Evolutionary conservation across 2,888 invertebrate genomes (phyloP).

Genomic region (Trissolcus brochymenae): DNA sequence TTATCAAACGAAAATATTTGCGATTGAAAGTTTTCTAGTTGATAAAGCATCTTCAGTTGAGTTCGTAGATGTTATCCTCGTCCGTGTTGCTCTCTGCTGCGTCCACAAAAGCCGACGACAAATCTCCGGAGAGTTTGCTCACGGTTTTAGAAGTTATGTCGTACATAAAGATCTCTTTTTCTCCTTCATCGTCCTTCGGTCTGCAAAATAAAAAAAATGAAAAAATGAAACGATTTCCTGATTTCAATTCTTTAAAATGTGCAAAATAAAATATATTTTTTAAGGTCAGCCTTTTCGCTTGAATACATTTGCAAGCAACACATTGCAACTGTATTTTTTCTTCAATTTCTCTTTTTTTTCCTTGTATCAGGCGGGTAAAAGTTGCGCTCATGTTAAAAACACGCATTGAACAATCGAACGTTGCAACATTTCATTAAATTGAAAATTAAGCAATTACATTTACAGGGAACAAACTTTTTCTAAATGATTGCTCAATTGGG

Average conservation of each 20-base stretch:
- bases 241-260: background rate
- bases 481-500: background rate
- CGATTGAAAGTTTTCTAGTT: conserved; percentile 1
- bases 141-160: conserved; percentile 85
- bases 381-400: conserved; percentile 5
- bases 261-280: background rate
- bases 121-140: conserved; percentile 87
- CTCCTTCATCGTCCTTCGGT: conserved; percentile 76
- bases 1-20: conserved; percentile 1
- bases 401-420: conserved; percentile 12
- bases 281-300: background rate
- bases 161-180: conserved; percentile 92
- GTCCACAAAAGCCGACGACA: conserved; percentile 90
- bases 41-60: background rate
- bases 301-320: background rate
- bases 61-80: conserved; percentile 65
- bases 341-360: conserved; percentile 16
- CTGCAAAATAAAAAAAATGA: conserved; percentile 72
- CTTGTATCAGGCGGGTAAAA: conserved; percentile 10
- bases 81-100: conserved; percentile 90
- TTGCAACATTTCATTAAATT: conserved; percentile 24
- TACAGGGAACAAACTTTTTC: conserved; percentile 1
- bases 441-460: conserved; percentile 6
- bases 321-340: conserved; percentile 2
- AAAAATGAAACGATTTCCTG: background rate